Evolutionary conservation across 2,888 invertebrate species (phyloP).

Genomic region (Brachycybe producta): DNA sequence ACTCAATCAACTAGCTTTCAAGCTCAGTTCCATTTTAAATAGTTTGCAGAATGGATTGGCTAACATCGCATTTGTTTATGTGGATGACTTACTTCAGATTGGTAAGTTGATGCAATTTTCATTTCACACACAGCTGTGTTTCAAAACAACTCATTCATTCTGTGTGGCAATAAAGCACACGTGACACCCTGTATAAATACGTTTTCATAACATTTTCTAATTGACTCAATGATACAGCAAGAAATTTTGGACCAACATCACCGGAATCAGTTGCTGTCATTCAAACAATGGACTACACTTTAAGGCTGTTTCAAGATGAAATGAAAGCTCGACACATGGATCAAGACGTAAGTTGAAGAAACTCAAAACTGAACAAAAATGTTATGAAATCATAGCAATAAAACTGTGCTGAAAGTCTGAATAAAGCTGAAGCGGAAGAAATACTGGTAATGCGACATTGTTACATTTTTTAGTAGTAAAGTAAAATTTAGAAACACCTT

Average conservation of each 20-base stretch:
- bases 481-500: too few relatives aligned
- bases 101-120: slow-evolving; percentile 7
- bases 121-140: neutral
- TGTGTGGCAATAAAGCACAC: too few relatives aligned
- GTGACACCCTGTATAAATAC: neutral
- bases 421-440: too few relatives aligned
- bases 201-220: neutral
- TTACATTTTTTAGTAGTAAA: too few relatives aligned
- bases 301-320: slow-evolving; percentile 15
- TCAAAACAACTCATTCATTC: neutral
- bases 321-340: slow-evolving; percentile 10
- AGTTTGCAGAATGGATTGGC: slow-evolving; percentile 11
- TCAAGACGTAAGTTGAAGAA: too few relatives aligned
- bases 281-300: slow-evolving; percentile 13
- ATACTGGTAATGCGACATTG: neutral
- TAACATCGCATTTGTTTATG: slow-evolving; percentile 16
- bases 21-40: slow-evolving; percentile 14
- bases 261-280: slow-evolving; percentile 10
- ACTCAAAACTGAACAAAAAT: too few relatives aligned
- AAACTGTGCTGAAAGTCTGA: neutral
- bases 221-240: neutral
- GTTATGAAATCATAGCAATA: too few relatives aligned
- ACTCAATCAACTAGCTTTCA: slow-evolving; percentile 10
- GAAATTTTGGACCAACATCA: slow-evolving; percentile 16
- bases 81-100: slow-evolving; percentile 16